These are phyloP conservation scores for Oligia fasciuncula DNA, from an alignment of 2,888 invertebrate species.

Conservation along the genomic window DNA sequence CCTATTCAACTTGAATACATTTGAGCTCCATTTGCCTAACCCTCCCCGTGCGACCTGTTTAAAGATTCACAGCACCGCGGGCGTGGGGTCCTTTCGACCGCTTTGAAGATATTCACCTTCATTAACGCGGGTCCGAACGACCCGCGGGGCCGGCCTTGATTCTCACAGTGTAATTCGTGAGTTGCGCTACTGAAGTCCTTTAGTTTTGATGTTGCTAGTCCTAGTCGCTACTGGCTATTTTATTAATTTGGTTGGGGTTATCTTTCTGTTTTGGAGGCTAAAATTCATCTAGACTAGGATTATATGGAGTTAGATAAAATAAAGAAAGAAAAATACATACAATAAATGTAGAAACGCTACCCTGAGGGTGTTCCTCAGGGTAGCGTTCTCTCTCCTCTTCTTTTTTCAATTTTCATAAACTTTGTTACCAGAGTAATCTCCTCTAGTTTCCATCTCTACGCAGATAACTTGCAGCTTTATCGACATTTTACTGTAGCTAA, in stretches of 20 bases:
- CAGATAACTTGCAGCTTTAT: too few species aligned
- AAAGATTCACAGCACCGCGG: conserved; percentile 87
- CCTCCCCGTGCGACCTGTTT: conserved; percentile 79
- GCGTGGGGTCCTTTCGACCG: conserved; percentile 81
- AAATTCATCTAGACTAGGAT: neutral
- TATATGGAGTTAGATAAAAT: neutral
- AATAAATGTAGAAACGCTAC: too few species aligned
- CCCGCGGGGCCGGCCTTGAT: conserved; percentile 78
- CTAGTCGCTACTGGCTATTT: conserved; percentile 48
- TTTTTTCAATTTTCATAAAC: too few species aligned
- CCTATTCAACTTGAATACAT: conserved; percentile 71
- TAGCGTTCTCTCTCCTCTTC: too few species aligned
- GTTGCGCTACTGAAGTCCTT: conserved; percentile 47
- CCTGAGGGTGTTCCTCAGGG: too few species aligned
- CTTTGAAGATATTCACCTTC: conserved; percentile 89
- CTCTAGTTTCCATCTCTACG: too few species aligned
- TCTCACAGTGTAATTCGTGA: conserved; percentile 62
- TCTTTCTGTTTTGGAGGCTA: neutral
- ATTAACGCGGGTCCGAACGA: conserved; percentile 83
- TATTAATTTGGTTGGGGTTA: conserved; percentile 26
- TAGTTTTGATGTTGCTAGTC: conserved; percentile 55
- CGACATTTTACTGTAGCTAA: too few species aligned
- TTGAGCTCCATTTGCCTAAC: conserved; percentile 77
- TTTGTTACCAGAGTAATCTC: too few species aligned
- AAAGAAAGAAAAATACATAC: neutral